Base-by-base conservation (phyloP, 35 echinoderm and acorn worm species). In the Apostichopus californicus region DNA sequence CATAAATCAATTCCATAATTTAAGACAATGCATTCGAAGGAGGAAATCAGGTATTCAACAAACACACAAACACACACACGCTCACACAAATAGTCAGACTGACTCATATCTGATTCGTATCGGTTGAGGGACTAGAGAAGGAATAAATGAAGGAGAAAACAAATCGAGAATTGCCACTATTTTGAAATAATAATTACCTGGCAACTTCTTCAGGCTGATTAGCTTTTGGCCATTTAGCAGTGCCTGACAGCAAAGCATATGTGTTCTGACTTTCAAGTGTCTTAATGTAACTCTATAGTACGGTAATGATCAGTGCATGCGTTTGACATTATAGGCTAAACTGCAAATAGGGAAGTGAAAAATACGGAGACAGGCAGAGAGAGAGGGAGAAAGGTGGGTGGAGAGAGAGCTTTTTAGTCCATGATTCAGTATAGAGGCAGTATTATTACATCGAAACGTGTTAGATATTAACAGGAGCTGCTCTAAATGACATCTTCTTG, bases 131-230 rank as follows among this genome's bases (percentile, higher is more conserved):
- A 58, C 17, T 59, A 55, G 15, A 58, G 56, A 59, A 83, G 56
- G 54, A 85, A n/a, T 85, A 85, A 85, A 55, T 22, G 56, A 56
- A 59, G 57, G 81, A 56, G 56, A 85, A 85, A 85, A 85, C 81
- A 55, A 58, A 85, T 85, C 81, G 55, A 8, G 80, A 85, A 85
- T 85, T 85, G 81, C 58, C 81, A 85, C 81, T 85, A 85, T 85
- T 85, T 85, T 85, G 55, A 85, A 85, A 85, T 85, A 85, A 85
- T 85, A 85, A 85, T 85, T 85, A 85, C 81, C 54, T 59, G 57
- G 81, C 6, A 85, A 85, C 54, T 85, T 85, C n/a, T 85, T 85
- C 55, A 23, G 81, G 81, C 28, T 85, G 81, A 85, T 85, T 85
- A 85, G 81, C 57, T 85, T 58, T 58, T 58, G 81, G 55, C 81